Evolutionary conservation across 2,797 vertebrate genomes (phyloP).

Genomic region (Oryzias dopingdopingensis): DNA sequence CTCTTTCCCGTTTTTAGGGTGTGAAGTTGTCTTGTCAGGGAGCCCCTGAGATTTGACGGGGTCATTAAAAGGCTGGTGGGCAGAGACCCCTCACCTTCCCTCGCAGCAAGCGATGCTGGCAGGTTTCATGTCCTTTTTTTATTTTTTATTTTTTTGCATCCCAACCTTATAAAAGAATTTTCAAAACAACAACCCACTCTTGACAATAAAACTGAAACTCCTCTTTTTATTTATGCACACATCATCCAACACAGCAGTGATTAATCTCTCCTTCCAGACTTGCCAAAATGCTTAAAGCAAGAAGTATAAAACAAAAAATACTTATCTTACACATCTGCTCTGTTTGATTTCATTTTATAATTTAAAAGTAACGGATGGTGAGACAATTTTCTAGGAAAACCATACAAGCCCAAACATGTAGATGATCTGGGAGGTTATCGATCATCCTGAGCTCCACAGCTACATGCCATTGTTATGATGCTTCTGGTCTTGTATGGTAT

Average conservation of each 20-base stretch:
- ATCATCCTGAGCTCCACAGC: constrained; percentile 65
- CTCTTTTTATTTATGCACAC: constrained; percentile 49
- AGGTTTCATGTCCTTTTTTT: constrained; percentile 44
- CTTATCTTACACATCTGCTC: constrained; percentile 40
- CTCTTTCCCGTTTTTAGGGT: constrained; percentile 29
- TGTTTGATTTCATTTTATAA: constrained; percentile 29
- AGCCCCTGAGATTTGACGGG: constrained; percentile 56
- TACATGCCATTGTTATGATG: constrained; percentile 74
- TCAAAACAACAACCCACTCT: constrained; percentile 53
- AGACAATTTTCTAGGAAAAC: constrained; percentile 59
- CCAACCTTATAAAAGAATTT: too few species aligned
- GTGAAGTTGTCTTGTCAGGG: constrained; percentile 51
- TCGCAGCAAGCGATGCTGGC: constrained; percentile 43
- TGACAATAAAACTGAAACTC: constrained; percentile 38
- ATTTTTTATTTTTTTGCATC: too few species aligned
- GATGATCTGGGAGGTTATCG: constrained; percentile 52
- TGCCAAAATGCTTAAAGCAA: constrained; percentile 71
- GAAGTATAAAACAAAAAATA: constrained; percentile 46
- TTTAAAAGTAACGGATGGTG: constrained; percentile 34
- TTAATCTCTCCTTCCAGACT: constrained; percentile 78
- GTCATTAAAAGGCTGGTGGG: constrained; percentile 70
- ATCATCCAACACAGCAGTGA: constrained; percentile 69
- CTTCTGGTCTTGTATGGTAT: constrained; percentile 81
- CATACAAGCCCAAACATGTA: constrained; percentile 67
- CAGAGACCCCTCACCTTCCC: constrained; percentile 67